phyloP scores from a whole-genome alignment of 1,140 invertebrate species.

The Drosophila erecta region DNA sequence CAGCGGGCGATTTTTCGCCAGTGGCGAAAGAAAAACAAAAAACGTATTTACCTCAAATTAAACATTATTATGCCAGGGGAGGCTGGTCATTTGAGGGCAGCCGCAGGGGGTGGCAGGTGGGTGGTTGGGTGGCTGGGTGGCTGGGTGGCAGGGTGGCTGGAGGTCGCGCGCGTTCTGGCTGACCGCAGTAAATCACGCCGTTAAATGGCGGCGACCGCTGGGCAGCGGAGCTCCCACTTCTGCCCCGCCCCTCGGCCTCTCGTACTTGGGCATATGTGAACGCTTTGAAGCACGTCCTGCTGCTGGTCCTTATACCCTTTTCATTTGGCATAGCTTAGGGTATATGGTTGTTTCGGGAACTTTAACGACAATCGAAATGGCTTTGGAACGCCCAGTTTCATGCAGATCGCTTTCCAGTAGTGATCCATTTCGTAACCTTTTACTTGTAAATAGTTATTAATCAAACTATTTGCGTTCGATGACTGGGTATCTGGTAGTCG shows the following conservation, averaged over 20 bases:
- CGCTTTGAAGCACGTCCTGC: constrained; percentile 41
- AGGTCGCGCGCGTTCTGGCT: constrained; percentile 44
- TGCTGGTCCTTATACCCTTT: constrained; percentile 27
- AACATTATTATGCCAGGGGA: constrained; percentile 77
- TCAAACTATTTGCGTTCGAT: background rate
- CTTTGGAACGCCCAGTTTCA: too few species aligned
- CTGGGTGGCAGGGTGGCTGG: constrained; percentile 4
- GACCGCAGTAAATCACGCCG: constrained; percentile 84
- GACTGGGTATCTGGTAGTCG: constrained; percentile 13
- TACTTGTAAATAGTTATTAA: background rate
- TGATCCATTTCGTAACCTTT: too few species aligned
- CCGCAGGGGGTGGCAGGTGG: constrained; percentile 64
- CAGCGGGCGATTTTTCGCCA: constrained; percentile 39
- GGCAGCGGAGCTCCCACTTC: constrained; percentile 26
- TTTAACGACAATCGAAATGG: too few species aligned
- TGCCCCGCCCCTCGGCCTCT: background rate
- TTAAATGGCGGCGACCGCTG: constrained; percentile 74
- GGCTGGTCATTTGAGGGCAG: constrained; percentile 75
- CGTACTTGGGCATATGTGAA: constrained; percentile 47
- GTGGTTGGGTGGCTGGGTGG: background rate
- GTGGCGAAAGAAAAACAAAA: constrained; percentile 45
- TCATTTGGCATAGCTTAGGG: background rate
- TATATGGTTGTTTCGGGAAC: background rate
- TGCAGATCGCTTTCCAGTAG: too few species aligned
- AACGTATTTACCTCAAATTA: constrained; percentile 83